Conservation (phyloP, 2,888 invertebrate species). For the Catocala fraxini region DNA sequence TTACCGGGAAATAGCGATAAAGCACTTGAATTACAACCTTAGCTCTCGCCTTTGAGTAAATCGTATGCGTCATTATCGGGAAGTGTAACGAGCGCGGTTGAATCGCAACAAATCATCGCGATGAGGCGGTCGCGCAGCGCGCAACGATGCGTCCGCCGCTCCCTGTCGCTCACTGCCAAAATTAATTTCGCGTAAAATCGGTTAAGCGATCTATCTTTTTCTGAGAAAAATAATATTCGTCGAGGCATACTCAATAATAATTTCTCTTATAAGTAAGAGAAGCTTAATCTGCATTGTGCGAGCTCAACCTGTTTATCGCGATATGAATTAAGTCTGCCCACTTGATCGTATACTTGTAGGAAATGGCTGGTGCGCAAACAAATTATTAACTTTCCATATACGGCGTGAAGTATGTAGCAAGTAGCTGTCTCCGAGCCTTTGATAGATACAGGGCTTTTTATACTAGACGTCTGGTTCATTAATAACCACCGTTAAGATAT, state of each 20-base stretch:
- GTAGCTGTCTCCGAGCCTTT: constrained; percentile 65
- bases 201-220: constrained; percentile 83
- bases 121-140: constrained; percentile 53
- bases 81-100: constrained; percentile 73
- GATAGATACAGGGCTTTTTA: constrained; percentile 68
- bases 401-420: constrained; percentile 65
- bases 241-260: constrained; percentile 71
- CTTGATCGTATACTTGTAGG: constrained; percentile 62
- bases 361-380: constrained; percentile 73
- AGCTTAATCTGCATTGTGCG: constrained; percentile 73
- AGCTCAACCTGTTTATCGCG: constrained; percentile 70
- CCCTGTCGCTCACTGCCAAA: constrained; percentile 83
- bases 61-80: constrained; percentile 79
- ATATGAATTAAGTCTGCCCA: constrained; percentile 66
- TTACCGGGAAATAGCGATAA: constrained; percentile 70
- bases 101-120: constrained; percentile 79
- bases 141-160: constrained; percentile 56
- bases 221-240: constrained; percentile 80
- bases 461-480: constrained; percentile 61
- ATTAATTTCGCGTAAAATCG: constrained; percentile 86
- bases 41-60: constrained; percentile 74
- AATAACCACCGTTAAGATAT: constrained; percentile 69
- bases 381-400: constrained; percentile 79
- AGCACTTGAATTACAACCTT: constrained; percentile 69
- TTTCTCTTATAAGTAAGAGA: constrained; percentile 68